Conservation (phyloP, 92 coral and sea anemone genomes). For the Epizoanthus scotinus region DNA sequence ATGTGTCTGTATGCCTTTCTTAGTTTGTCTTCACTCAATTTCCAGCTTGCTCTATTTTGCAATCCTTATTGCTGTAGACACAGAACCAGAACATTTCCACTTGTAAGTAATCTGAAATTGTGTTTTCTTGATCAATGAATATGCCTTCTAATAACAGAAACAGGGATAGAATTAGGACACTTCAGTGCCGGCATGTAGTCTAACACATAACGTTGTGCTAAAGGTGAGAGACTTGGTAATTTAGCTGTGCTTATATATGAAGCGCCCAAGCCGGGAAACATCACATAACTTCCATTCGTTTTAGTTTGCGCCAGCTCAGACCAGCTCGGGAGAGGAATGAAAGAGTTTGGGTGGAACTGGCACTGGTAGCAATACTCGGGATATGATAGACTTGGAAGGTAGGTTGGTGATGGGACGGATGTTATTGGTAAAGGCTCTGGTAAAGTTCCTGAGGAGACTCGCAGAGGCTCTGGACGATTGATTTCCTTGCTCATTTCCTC, state of each 20-base stretch:
- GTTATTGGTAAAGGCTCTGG: background rate
- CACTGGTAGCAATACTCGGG: background rate
- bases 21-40: no score
- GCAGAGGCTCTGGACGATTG: background rate
- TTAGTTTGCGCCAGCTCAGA: background rate
- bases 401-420: background rate
- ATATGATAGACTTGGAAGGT: background rate
- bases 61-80: no score
- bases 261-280: background rate
- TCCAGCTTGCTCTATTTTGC: no score
- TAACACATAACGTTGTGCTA: background rate
- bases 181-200: background rate
- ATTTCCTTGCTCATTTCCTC: background rate
- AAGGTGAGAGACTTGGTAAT: background rate
- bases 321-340: background rate
- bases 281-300: background rate
- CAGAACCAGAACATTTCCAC: background rate
- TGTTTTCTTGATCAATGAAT: background rate
- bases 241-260: background rate
- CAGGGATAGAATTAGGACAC: conserved; percentile 33
- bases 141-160: conserved; percentile 21
- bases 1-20: no score
- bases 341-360: background rate
- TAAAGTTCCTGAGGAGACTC: no score
- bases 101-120: no score